Evolutionary conservation across 2,888 invertebrate species (phyloP).

Genomic region (Leptinotarsa haldemani): DNA sequence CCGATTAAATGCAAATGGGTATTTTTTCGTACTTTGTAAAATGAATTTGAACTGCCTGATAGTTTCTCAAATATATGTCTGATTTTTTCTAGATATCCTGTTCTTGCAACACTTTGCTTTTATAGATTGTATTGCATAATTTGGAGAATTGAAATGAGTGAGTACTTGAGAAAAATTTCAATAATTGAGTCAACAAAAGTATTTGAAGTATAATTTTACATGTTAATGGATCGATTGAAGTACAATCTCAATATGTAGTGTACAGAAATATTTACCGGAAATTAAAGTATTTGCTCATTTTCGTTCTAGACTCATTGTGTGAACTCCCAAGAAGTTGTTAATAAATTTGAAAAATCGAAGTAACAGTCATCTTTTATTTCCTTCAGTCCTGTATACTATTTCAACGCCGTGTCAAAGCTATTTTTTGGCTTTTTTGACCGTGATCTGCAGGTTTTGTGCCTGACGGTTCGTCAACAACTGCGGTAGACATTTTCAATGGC

Average conservation of each 20-base stretch:
- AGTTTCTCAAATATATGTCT: background rate
- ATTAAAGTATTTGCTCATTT: conserved; percentile 25
- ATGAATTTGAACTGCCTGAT: background rate
- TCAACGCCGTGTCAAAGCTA: too few relatives aligned
- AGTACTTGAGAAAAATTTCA: conserved; percentile 7
- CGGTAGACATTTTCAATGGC: too few relatives aligned
- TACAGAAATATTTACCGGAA: background rate
- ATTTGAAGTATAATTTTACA: background rate
- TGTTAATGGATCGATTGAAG: background rate
- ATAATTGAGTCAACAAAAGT: background rate
- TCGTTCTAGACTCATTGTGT: conserved; percentile 26
- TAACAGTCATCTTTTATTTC: background rate
- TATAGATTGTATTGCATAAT: conserved; percentile 50
- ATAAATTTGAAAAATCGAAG: conserved; percentile 23
- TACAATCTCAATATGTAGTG: background rate
- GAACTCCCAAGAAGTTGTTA: conserved; percentile 27
- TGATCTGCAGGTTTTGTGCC: too few relatives aligned
- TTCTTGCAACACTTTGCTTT: conserved; percentile 40
- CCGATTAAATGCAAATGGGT: background rate
- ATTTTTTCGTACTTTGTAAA: conserved; percentile 30
- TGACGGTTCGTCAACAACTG: too few relatives aligned
- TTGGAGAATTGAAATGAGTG: conserved; percentile 32
- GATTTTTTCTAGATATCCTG: background rate
- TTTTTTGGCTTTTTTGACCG: too few relatives aligned
- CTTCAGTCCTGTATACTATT: too few relatives aligned